phyloP scores from a whole-genome alignment of 1,140 invertebrate genomes.

The Leptonema lineaticorne region DNA sequence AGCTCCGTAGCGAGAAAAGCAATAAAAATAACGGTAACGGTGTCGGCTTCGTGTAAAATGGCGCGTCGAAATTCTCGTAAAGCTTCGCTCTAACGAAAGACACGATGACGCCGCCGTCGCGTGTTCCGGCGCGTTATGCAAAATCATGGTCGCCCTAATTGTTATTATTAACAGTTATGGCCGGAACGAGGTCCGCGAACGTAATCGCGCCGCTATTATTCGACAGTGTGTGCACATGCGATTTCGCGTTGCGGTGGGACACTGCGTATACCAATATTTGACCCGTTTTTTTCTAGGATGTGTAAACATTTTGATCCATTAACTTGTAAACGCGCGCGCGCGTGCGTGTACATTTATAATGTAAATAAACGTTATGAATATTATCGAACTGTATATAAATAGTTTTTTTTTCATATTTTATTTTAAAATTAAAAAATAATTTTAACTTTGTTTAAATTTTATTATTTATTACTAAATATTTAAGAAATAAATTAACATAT shows the following conservation, averaged over 20 bases:
- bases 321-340: background rate
- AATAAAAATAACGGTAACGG: too few species aligned
- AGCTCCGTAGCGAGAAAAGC: too few species aligned
- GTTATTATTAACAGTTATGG: background rate
- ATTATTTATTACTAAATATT: too few species aligned
- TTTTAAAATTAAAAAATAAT: too few species aligned
- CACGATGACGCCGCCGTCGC: background rate
- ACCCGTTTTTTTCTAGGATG: background rate
- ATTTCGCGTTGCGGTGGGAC: background rate
- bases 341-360: background rate
- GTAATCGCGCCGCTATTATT: background rate
- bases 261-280: background rate
- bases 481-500: too few species aligned
- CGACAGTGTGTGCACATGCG: background rate
- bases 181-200: background rate
- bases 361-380: too few species aligned
- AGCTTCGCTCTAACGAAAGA: background rate
- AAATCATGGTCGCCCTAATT: background rate
- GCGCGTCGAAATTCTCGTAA: background rate
- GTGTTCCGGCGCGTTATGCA: background rate
- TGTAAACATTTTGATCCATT: slow-evolving; percentile 5
- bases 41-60: background rate
- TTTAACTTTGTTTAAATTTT: too few species aligned
- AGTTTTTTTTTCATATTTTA: too few species aligned
- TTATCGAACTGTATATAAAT: too few species aligned